Conservation (phyloP, 2,888 invertebrate genomes). For the Xestia c-nigrum region DNA sequence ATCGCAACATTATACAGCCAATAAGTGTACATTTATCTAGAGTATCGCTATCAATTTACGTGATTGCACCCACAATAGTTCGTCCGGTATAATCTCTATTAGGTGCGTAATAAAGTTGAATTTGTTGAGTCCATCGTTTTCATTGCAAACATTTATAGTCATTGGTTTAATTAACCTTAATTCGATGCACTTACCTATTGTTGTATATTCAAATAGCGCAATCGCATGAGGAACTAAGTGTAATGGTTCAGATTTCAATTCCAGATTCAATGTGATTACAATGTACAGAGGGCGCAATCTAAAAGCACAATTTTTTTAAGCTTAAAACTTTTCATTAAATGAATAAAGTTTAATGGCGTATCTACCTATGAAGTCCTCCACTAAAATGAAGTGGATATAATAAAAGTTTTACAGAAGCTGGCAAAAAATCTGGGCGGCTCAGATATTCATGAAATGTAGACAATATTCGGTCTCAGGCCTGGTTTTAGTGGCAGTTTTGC, state of each 20-base stretch:
- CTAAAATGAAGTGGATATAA: slow-evolving; percentile 48
- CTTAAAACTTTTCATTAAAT: slow-evolving; percentile 6
- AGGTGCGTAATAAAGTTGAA: slow-evolving; percentile 67
- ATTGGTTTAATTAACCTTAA: slow-evolving; percentile 87
- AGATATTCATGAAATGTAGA: slow-evolving; percentile 62
- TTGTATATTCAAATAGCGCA: slow-evolving; percentile 73
- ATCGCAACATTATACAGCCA: slow-evolving; percentile 54
- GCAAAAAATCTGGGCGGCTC: slow-evolving; percentile 44
- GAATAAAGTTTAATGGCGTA: slow-evolving; percentile 43
- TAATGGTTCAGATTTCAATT: slow-evolving; percentile 69
- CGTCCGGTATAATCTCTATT: slow-evolving; percentile 66
- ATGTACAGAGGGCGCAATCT: slow-evolving; percentile 12
- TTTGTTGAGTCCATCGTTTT: slow-evolving; percentile 65
- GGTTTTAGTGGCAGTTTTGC: slow-evolving; percentile 49
- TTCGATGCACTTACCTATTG: slow-evolving; percentile 81
- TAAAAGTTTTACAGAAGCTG: slow-evolving; percentile 39
- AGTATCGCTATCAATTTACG: slow-evolving; percentile 69
- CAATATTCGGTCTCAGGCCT: slow-evolving; percentile 46
- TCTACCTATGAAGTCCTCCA: slow-evolving; percentile 19
- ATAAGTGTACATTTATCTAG: slow-evolving; percentile 60
- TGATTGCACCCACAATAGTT: slow-evolving; percentile 65
- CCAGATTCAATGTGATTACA: slow-evolving; percentile 45
- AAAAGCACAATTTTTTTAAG: slow-evolving; percentile 19
- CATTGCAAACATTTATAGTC: slow-evolving; percentile 76
- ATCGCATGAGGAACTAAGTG: slow-evolving; percentile 67